Percentiles rank a stretch among this genome's conserved stretches.
phyloP scores from a whole-genome alignment of 2,113 vertebrate species.

The Sphyrna mokarran region DNA sequence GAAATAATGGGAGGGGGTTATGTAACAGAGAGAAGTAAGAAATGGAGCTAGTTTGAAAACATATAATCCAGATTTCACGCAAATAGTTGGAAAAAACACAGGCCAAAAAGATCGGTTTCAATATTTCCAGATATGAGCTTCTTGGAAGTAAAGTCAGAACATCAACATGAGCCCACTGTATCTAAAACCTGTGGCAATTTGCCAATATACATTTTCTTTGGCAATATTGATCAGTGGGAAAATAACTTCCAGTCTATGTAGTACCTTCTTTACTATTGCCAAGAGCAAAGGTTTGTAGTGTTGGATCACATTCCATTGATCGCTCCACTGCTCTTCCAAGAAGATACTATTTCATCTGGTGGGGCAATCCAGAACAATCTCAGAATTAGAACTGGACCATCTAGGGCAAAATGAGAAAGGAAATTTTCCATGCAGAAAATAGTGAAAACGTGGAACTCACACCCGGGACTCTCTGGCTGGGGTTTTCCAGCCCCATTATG shows the following conservation, averaged over 20 bases:
- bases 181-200: background rate
- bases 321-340: background rate
- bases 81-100: background rate
- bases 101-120: background rate
- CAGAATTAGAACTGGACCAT: background rate
- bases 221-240: background rate
- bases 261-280: background rate
- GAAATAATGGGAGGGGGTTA: background rate
- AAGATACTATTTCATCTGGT: background rate
- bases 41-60: background rate
- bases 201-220: background rate
- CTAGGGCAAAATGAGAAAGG: background rate
- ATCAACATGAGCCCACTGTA: background rate
- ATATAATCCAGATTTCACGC: background rate
- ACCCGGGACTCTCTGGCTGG: background rate
- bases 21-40: background rate
- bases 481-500: no score
- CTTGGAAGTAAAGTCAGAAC: slow-evolving; percentile 1
- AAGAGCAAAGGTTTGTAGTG: background rate
- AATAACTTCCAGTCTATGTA: background rate
- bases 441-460: background rate
- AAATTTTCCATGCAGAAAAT: background rate
- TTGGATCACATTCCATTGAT: background rate
- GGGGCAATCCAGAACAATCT: background rate
- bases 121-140: background rate